phyloP scores from a whole-genome alignment of 1,140 invertebrate species.

The Diuraphis noxia region DNA sequence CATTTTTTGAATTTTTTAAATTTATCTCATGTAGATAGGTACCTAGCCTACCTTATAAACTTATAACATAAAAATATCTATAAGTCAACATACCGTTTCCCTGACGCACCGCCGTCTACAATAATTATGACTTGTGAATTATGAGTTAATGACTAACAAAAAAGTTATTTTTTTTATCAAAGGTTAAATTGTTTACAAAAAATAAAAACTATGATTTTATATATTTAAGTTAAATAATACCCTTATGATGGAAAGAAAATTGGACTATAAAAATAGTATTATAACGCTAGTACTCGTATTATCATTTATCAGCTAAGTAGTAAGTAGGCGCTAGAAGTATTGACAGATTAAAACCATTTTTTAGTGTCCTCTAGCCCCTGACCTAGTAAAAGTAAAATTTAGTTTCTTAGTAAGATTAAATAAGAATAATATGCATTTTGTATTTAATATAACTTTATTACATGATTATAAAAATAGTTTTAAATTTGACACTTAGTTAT shows the following conservation, averaged over 20 bases:
- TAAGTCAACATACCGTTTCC: neutral
- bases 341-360: too few species aligned
- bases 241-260: neutral
- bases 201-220: neutral
- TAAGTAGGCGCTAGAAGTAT: too few species aligned
- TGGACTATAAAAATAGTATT: neutral
- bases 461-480: too few species aligned
- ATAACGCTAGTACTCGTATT: too few species aligned
- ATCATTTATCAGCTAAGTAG: too few species aligned
- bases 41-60: neutral
- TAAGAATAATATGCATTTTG: too few species aligned
- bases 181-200: neutral
- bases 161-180: neutral
- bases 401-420: too few species aligned
- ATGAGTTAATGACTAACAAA: neutral
- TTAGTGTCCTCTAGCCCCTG: too few species aligned
- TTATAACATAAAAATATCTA: neutral
- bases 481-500: too few species aligned
- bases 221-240: neutral
- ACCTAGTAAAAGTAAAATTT: too few species aligned
- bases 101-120: neutral
- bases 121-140: neutral
- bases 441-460: too few species aligned
- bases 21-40: neutral
- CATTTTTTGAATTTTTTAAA: neutral